phyloP scores from a whole-genome alignment of 1,140 invertebrate species.

The Drosophila prosaltans region DNA sequence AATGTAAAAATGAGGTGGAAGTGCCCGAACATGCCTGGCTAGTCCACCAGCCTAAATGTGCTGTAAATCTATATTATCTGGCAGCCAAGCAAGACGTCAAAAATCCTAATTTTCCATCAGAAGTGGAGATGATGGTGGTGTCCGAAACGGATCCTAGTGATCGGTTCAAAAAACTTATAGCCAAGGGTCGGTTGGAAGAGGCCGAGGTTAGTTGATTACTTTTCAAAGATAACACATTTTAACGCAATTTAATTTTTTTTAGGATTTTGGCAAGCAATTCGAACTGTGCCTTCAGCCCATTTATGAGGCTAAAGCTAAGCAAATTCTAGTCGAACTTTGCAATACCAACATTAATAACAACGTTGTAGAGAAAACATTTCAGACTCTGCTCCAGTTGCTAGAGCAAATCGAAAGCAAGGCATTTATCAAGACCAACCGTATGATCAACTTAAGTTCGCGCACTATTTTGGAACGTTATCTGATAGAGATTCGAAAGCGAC shows the following conservation, averaged over 20 bases:
- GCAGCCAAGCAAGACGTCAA: conserved; percentile 41
- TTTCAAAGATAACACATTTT: neutral
- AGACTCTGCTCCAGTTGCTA: conserved; percentile 50
- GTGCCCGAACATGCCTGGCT: conserved; percentile 70
- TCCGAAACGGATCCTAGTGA: conserved; percentile 80
- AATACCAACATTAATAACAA: conserved; percentile 19
- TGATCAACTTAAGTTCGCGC: conserved; percentile 73
- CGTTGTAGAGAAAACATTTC: conserved; percentile 47
- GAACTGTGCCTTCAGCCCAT: conserved; percentile 79
- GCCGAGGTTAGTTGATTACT: conserved; percentile 58
- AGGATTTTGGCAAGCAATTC: conserved; percentile 76
- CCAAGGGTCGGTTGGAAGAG: conserved; percentile 78
- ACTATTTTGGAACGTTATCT: conserved; percentile 64
- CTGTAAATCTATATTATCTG: conserved; percentile 79
- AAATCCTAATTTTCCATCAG: conserved; percentile 36
- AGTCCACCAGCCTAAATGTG: conserved; percentile 71
- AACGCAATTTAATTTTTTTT: neutral
- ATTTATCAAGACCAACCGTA: conserved; percentile 72
- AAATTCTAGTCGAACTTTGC: conserved; percentile 67
- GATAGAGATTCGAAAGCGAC: conserved; percentile 58
- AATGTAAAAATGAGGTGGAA: conserved; percentile 75
- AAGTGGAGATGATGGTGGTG: conserved; percentile 77
- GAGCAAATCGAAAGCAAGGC: conserved; percentile 63
- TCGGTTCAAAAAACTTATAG: conserved; percentile 78
- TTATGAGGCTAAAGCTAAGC: conserved; percentile 76